phyloP scores from a whole-genome alignment of 2,888 invertebrate genomes.

The Noctua janthe region DNA sequence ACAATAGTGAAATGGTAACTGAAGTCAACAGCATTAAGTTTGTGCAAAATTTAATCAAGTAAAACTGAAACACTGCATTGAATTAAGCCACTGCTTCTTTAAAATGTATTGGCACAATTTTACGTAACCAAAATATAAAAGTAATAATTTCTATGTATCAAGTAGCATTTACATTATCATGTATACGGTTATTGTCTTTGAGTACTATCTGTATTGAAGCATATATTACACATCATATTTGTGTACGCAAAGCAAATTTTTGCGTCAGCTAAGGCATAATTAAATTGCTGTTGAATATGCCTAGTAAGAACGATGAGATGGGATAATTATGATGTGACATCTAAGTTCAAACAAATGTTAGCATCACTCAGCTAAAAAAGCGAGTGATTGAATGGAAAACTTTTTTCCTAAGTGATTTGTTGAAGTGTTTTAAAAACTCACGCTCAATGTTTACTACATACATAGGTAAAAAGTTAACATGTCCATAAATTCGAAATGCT shows the following conservation, averaged over 20 bases:
- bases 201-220: neutral
- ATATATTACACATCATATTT: neutral
- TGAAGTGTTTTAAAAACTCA: slow-evolving; percentile 32
- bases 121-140: slow-evolving; percentile 41
- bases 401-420: neutral
- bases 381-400: neutral
- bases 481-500: slow-evolving; percentile 41
- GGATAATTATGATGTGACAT: neutral
- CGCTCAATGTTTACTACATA: slow-evolving; percentile 27
- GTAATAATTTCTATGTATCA: slow-evolving; percentile 32
- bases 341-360: slow-evolving; percentile 2
- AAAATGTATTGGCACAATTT: slow-evolving; percentile 63
- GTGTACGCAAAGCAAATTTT: neutral
- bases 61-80: slow-evolving; percentile 48
- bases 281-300: neutral
- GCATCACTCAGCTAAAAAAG: slow-evolving; percentile 13
- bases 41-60: slow-evolving; percentile 62
- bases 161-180: slow-evolving; percentile 34
- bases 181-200: slow-evolving; percentile 5
- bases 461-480: slow-evolving; percentile 14
- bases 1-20: slow-evolving; percentile 84
- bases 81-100: slow-evolving; percentile 39
- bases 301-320: neutral
- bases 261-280: neutral
- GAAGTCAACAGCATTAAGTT: slow-evolving; percentile 66